Percentiles rank a stretch among this genome's conserved stretches.
These are phyloP conservation scores for Amphiura filiformis DNA, from an alignment of 35 echinoderm and acorn worm species.

Conservation along the genomic window DNA sequence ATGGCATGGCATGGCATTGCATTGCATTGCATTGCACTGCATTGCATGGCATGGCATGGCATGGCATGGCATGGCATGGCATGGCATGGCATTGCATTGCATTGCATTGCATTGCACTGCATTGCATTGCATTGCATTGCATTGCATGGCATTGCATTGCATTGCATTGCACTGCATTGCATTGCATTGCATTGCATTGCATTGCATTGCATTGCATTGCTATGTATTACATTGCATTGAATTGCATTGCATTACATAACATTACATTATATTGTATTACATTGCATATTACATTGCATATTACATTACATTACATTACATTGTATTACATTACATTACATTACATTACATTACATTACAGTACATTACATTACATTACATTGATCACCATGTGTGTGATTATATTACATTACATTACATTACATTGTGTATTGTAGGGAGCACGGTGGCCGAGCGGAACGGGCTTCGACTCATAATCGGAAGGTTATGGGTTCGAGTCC, in stretches of 20 bases:
- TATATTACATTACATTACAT: not conserved
- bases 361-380: slow-evolving; percentile 17
- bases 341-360: slow-evolving; percentile 8
- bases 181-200: slow-evolving; percentile 41
- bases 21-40: not conserved
- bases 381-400: slow-evolving; percentile 13
- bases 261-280: slow-evolving; percentile 28
- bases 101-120: slow-evolving; percentile 31
- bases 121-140: slow-evolving; percentile 24
- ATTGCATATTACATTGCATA: slow-evolving; percentile 30
- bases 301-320: slow-evolving; percentile 18
- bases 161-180: slow-evolving; percentile 37
- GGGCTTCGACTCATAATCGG: no score
- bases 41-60: not conserved
- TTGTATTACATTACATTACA: not conserved
- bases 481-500: no score
- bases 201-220: slow-evolving; percentile 11
- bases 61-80: slow-evolving; percentile 1
- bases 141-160: slow-evolving; percentile 27
- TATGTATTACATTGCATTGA: slow-evolving; percentile 9
- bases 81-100: slow-evolving; percentile 25
- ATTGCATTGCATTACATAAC: slow-evolving; percentile 19
- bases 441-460: no score
- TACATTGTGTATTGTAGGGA: no score
- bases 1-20: not conserved